Conservation (phyloP, 2,888 invertebrate genomes). For the Halocaridina rubra region DNA sequence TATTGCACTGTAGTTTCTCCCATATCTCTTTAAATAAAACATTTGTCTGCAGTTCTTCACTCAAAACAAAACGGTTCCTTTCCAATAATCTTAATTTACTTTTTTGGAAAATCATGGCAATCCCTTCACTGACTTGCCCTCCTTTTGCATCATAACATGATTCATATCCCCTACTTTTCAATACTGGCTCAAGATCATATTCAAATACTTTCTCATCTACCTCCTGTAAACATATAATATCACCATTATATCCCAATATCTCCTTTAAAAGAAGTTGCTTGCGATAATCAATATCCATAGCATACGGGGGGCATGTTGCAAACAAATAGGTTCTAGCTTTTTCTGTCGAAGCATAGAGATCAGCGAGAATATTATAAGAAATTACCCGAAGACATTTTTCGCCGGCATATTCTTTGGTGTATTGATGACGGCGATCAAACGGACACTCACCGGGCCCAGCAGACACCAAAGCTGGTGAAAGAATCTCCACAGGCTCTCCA, state of each 20-base stretch:
- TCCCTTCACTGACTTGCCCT: slow-evolving; percentile 80
- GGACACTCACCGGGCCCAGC: slow-evolving; percentile 84
- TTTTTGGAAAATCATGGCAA: slow-evolving; percentile 80
- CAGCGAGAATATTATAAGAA: slow-evolving; percentile 91
- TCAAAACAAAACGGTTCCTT: slow-evolving; percentile 32
- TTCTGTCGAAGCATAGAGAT: slow-evolving; percentile 89
- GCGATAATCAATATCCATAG: slow-evolving; percentile 85
- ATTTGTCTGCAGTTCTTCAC: slow-evolving; percentile 46
- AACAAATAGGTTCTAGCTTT: slow-evolving; percentile 79
- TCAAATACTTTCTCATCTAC: slow-evolving; percentile 75
- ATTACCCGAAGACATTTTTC: slow-evolving; percentile 76
- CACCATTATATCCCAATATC: slow-evolving; percentile 87
- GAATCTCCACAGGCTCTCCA: slow-evolving; percentile 76
- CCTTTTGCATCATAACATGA: slow-evolving; percentile 80
- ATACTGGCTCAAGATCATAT: slow-evolving; percentile 75
- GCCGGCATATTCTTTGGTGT: slow-evolving; percentile 71
- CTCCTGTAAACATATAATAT: slow-evolving; percentile 92
- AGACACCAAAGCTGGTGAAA: slow-evolving; percentile 75
- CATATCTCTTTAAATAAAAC: slow-evolving; percentile 40
- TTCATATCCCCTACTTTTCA: slow-evolving; percentile 73
- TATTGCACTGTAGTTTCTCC: slow-evolving; percentile 23
- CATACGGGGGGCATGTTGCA: slow-evolving; percentile 86
- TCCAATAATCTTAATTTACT: slow-evolving; percentile 73
- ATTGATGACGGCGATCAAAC: slow-evolving; percentile 79
- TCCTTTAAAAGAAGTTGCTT: slow-evolving; percentile 88